Evolutionary conservation across 1,140 invertebrate species (phyloP).

Genomic region (Tetramorium alpestre): DNA sequence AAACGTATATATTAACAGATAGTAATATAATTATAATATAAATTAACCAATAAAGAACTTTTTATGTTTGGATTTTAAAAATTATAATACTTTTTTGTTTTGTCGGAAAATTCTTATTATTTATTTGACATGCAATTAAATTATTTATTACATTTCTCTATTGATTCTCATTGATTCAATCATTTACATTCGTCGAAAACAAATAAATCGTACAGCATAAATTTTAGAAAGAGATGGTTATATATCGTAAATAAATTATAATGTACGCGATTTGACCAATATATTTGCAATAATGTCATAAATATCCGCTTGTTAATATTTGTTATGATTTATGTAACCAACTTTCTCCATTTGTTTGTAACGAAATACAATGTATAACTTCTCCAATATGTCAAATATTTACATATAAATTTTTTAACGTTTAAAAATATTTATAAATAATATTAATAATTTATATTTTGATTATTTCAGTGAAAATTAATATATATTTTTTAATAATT

Average conservation of each 20-base stretch:
- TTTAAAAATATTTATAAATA: conserved; percentile 1
- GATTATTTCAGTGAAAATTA: background rate
- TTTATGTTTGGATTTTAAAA: background rate
- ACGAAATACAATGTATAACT: background rate
- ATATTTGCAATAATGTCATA: conserved; percentile 37
- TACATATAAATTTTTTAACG: background rate
- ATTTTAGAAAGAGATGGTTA: conserved; percentile 9
- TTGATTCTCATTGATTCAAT: background rate
- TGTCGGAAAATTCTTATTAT: background rate
- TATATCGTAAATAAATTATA: conserved; percentile 9
- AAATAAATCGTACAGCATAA: conserved; percentile 14
- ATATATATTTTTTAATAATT: background rate
- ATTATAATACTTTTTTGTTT: background rate
- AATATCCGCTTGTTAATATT: conserved; percentile 34
- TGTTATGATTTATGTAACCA: conserved; percentile 32
- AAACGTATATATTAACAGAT: background rate
- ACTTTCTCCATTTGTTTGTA: background rate
- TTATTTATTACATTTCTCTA: conserved; percentile 1
- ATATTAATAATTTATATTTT: conserved; percentile 8
- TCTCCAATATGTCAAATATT: conserved; percentile 7
- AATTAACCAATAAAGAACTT: conserved; percentile 7
- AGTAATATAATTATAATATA: conserved; percentile 6
- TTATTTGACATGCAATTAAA: background rate
- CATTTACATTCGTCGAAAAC: background rate
- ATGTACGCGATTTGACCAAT: background rate